Conservation (phyloP, 2,888 invertebrate species). For the Meliscaeva auricollis region DNA sequence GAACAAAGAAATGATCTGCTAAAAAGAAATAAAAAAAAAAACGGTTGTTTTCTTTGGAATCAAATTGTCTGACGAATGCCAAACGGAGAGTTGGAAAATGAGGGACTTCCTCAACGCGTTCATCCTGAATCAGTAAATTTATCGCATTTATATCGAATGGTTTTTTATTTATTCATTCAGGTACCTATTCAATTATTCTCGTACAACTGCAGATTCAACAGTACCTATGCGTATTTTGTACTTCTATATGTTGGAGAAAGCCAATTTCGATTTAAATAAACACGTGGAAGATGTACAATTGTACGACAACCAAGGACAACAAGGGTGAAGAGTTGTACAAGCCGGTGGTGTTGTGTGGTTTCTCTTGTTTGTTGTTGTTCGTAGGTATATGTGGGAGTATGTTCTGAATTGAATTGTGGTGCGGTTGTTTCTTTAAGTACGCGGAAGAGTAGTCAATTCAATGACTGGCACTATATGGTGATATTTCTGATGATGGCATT, state of each 20-base stretch:
- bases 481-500: slow-evolving; percentile 53
- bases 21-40: too few relatives aligned
- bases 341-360: slow-evolving; percentile 38
- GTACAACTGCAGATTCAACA: not conserved
- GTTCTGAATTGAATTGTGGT: not conserved
- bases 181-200: slow-evolving; percentile 26
- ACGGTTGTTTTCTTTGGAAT: not conserved
- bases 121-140: slow-evolving; percentile 40
- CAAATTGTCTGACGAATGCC: slow-evolving; percentile 16
- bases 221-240: too few relatives aligned
- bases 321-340: not conserved
- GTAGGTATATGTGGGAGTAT: slow-evolving; percentile 3
- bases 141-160: slow-evolving; percentile 45
- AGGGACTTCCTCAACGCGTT: slow-evolving; percentile 18
- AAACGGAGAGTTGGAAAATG: not conserved
- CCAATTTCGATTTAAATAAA: slow-evolving; percentile 73
- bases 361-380: slow-evolving; percentile 4
- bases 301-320: slow-evolving; percentile 11
- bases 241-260: too few relatives aligned
- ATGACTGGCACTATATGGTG: slow-evolving; percentile 21
- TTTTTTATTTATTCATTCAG: slow-evolving; percentile 42
- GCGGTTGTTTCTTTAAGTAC: slow-evolving; percentile 1
- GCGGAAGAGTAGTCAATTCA: slow-evolving; percentile 40
- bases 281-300: slow-evolving; percentile 51
- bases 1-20: too few relatives aligned